Conservation (phyloP, 2,113 vertebrate genomes). For the Haemorhous mexicanus region DNA sequence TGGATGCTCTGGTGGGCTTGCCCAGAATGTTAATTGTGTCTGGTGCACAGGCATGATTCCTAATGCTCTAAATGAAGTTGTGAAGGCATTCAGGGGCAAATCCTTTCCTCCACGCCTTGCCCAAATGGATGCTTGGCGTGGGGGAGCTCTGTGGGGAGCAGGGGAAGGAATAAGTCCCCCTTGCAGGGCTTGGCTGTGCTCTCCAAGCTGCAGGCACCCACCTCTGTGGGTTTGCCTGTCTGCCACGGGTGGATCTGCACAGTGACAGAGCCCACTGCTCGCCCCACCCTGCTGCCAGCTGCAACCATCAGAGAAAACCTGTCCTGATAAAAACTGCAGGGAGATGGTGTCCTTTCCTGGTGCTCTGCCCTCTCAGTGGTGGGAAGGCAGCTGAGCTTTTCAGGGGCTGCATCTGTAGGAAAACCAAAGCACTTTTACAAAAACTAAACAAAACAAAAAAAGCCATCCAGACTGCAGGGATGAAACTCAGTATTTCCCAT, state of each 20-base stretch:
- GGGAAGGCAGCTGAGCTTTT: not conserved
- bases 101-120: constrained; percentile 21
- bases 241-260: not conserved
- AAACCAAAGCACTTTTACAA: not conserved
- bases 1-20: constrained; percentile 3
- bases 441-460: too few species aligned
- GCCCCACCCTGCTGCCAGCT: fast-evolving
- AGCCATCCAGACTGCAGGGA: not conserved
- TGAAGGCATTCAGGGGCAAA: constrained; percentile 26
- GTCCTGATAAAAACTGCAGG: not conserved
- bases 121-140: not conserved
- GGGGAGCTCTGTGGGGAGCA: not conserved
- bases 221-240: not conserved
- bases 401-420: not conserved
- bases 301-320: not conserved
- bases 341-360: fast-evolving
- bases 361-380: not conserved
- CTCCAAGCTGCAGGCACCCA: not conserved
- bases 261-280: not conserved
- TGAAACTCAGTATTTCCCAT: not conserved
- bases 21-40: not conserved
- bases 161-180: not conserved
- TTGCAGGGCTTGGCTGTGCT: not conserved
- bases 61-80: constrained; percentile 10
- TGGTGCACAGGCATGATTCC: not conserved